A percentile compares a stretch with the other conserved stretches of the same genome.
Conservation (phyloP, 2,888 invertebrate species). For the Pseudolycoriella hygida region DNA sequence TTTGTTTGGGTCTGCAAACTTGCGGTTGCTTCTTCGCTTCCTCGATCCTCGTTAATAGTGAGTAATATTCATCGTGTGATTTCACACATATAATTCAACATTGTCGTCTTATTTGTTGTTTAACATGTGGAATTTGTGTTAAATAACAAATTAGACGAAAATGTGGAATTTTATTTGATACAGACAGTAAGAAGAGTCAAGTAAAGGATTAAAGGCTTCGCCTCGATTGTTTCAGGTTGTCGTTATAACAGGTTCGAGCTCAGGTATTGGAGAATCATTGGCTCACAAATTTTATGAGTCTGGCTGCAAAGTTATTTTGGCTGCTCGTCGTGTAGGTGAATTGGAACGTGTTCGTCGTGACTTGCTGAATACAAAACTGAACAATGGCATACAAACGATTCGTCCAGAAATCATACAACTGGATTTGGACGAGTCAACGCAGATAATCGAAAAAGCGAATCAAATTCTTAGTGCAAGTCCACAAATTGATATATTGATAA, state of each 20-base stretch:
- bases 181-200: too few species aligned
- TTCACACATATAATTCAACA: too few species aligned
- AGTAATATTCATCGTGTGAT: too few species aligned
- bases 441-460: conserved; percentile 40
- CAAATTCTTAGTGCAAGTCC: conserved; percentile 51
- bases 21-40: too few species aligned
- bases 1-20: too few species aligned
- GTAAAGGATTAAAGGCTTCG: too few species aligned
- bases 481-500: conserved; percentile 72
- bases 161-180: too few species aligned
- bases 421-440: conserved; percentile 55
- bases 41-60: too few species aligned
- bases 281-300: conserved; percentile 67
- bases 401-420: conserved; percentile 47
- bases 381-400: conserved; percentile 15
- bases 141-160: too few species aligned
- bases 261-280: conserved; percentile 82
- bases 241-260: conserved; percentile 87
- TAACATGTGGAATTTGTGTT: too few species aligned
- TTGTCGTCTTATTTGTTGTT: too few species aligned
- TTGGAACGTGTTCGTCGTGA: conserved; percentile 64
- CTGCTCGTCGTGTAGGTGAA: conserved; percentile 60
- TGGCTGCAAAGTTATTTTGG: conserved; percentile 71
- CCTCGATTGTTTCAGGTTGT: too few species aligned
- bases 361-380: conserved; percentile 31